Evolutionary conservation across 2,113 vertebrate genomes (phyloP).

Genomic region (Dissostichus mawsoni): DNA sequence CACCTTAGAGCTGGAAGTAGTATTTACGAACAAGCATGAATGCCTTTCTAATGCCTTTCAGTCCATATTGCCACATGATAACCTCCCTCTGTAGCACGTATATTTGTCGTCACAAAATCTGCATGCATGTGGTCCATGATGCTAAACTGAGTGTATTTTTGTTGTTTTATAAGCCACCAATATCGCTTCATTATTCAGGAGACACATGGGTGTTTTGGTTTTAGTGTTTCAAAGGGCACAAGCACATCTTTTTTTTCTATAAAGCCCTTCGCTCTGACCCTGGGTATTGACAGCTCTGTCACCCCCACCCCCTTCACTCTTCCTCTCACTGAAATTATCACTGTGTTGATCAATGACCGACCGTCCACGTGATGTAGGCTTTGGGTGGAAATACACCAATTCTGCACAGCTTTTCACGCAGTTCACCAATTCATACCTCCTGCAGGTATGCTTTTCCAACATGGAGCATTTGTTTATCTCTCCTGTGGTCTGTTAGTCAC

Average conservation of each 20-base stretch:
- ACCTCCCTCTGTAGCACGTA: neutral
- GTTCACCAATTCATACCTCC: conserved; percentile 24
- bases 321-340: conserved; percentile 41
- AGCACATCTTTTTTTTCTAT: conserved; percentile 21
- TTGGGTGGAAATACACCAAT: conserved; percentile 50
- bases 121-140: conserved; percentile 47
- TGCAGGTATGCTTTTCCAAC: conserved; percentile 63
- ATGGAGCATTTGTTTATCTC: conserved; percentile 48
- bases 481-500: conserved; percentile 45
- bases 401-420: conserved; percentile 33
- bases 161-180: conserved; percentile 42
- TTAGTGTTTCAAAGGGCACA: conserved; percentile 5
- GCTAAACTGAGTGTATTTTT: conserved; percentile 33
- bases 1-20: conserved; percentile 46
- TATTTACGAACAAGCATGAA: conserved; percentile 41
- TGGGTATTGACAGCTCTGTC: conserved; percentile 50
- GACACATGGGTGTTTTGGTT: conserved; percentile 18
- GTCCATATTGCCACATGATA: conserved; percentile 16
- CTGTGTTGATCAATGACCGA: conserved; percentile 68
- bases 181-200: conserved; percentile 20
- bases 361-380: conserved; percentile 61
- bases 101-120: conserved; percentile 44
- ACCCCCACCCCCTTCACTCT: conserved; percentile 7
- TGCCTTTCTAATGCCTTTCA: conserved; percentile 38
- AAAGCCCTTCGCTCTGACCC: conserved; percentile 4